These are phyloP conservation scores for Diglossa cyanea DNA, from an alignment of 2,797 vertebrate genomes.

Conservation along the genomic window DNA sequence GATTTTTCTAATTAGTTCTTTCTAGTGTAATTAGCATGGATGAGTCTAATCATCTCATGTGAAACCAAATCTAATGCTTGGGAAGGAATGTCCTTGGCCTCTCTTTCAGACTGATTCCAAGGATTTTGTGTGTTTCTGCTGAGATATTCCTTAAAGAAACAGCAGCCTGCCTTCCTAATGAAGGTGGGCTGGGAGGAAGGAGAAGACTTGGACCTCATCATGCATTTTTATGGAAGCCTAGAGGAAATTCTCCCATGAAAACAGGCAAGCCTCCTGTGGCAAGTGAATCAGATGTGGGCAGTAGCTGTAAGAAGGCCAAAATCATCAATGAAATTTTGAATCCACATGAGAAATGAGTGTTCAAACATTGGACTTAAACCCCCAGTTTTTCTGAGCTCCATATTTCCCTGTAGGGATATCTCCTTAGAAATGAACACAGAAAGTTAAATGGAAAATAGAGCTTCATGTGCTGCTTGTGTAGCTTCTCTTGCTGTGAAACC, in stretches of 20 bases:
- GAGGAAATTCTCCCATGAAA: neutral
- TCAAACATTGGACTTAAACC: neutral
- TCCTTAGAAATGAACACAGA: neutral
- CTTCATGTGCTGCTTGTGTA: neutral
- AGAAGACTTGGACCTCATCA: neutral
- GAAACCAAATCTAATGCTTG: slow-evolving; percentile 94
- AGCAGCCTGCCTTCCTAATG: neutral
- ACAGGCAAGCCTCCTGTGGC: neutral
- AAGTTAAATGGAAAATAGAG: neutral
- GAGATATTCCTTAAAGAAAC: slow-evolving; percentile 62
- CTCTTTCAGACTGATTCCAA: slow-evolving; percentile 84
- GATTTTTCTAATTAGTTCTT: slow-evolving; percentile 98
- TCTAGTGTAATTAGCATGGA: slow-evolving; percentile 95
- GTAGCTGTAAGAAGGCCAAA: neutral
- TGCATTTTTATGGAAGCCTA: neutral
- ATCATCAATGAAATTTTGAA: neutral
- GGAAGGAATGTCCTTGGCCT: slow-evolving; percentile 92
- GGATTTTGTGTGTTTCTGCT: slow-evolving; percentile 57
- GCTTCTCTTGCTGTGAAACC: neutral
- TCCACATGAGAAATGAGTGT: neutral
- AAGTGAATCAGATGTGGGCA: neutral
- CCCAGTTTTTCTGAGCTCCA: neutral
- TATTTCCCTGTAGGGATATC: neutral
- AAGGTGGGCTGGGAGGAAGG: neutral
- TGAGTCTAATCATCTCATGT: slow-evolving; percentile 96